Evolutionary conservation across 2,797 vertebrate species (phyloP).

Genomic region (Anguilla anguilla): DNA sequence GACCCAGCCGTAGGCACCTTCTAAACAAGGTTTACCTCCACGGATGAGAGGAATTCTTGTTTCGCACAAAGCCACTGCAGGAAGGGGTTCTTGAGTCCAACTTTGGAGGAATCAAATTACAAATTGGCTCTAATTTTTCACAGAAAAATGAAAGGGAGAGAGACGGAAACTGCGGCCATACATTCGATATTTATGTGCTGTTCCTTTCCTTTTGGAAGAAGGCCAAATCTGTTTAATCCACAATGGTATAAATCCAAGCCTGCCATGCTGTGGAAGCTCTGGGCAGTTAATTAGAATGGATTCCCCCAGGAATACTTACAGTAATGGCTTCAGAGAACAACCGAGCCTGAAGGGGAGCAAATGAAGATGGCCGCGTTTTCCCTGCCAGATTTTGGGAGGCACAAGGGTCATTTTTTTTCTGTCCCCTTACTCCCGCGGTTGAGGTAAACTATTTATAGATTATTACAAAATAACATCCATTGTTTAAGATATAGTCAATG

Average conservation of each 20-base stretch:
- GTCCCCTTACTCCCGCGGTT: not conserved
- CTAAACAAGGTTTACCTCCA: slow-evolving; percentile 19
- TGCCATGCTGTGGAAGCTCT: slow-evolving; percentile 57
- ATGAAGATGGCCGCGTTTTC: slow-evolving; percentile 48
- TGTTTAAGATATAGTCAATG: slow-evolving; percentile 6
- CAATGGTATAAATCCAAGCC: slow-evolving; percentile 48
- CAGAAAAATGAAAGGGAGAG: slow-evolving; percentile 31
- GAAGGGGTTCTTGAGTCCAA: slow-evolving; percentile 29
- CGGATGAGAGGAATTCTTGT: slow-evolving; percentile 19
- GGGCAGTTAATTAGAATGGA: slow-evolving; percentile 68
- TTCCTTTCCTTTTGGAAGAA: slow-evolving; percentile 45
- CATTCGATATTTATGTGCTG: slow-evolving; percentile 57
- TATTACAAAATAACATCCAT: not conserved
- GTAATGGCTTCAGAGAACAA: slow-evolving; percentile 57
- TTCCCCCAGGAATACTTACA: slow-evolving; percentile 61
- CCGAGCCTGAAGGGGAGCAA: slow-evolving; percentile 46
- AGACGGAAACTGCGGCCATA: slow-evolving; percentile 44
- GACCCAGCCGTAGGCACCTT: not conserved
- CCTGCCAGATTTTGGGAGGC: not conserved
- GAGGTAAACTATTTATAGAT: slow-evolving; percentile 16
- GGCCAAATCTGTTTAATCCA: slow-evolving; percentile 56
- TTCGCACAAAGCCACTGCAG: not conserved
- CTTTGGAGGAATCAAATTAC: slow-evolving; percentile 36
- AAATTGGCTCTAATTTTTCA: slow-evolving; percentile 42
- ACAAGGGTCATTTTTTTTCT: not conserved